Evolutionary conservation across 2,113 vertebrate genomes (phyloP), one percentile per base, ranked within the genome.

Genomic region (Calidris pugnax): DNA sequence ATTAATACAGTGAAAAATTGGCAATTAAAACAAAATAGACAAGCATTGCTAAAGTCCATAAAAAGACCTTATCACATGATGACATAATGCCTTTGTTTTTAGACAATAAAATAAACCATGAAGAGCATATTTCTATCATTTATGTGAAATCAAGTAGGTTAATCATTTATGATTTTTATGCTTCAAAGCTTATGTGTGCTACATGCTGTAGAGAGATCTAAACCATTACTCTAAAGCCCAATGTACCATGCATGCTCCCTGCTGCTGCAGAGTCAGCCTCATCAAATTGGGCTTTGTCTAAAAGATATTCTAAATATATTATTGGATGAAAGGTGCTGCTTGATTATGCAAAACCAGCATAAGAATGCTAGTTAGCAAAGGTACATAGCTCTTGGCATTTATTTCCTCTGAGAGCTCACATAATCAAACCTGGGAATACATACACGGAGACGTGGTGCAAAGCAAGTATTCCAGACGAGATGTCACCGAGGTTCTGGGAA

Each of bases 121-220:
- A 81, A 88, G 59, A 94, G 69, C 75, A 85, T 94, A 95, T 96
- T 97, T 97, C 97, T 97, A 59, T 95, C 95, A 97, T 93, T 96
- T 96, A 57, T 92, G 87, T 87, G 86, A 95, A 97, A 97, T 94
- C 93, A 97, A 96, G 80, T 93, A 96, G 93, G 96, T 97, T 97
- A 98, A 98, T 97, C 95, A 97, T 97, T 97, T 97, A 96, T 97
- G 96, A 97, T 97, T 98, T 97, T 97, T 97, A 97, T 97, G 97
- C 97, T 98, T 97, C 97, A 95, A 95, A 95, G 96, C 96, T 90
- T 92, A 94, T 95, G 93, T 84, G 96, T 84, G 92, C 92, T 96
- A 93, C 97, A 96, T 90, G 89, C 94, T 97, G 93, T 50, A 95
- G 96, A 93, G 90, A 96, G 85, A 95, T 96, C 96, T 97, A 95